Percentiles rank a stretch among this genome's conserved stretches.
phyloP scores from a whole-genome alignment of 1,140 invertebrate genomes.

The Magallana ariakensis region DNA sequence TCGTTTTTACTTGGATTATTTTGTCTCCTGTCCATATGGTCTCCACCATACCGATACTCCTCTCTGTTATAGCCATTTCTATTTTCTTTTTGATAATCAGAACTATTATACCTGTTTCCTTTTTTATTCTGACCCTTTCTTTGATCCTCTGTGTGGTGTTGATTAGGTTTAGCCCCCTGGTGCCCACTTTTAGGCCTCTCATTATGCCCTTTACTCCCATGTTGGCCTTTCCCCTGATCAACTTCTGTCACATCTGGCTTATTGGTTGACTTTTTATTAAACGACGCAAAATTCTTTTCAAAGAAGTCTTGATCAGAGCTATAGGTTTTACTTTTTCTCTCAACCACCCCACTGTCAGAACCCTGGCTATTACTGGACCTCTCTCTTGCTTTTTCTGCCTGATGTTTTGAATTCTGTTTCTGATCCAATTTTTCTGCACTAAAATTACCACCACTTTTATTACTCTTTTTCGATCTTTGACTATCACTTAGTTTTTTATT shows the following conservation, averaged over 20 bases:
- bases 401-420: background rate
- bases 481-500: background rate
- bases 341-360: background rate
- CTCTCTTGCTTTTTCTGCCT: background rate
- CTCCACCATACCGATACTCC: background rate
- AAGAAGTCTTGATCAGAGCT: slow-evolving; percentile 13
- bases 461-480: background rate
- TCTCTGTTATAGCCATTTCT: too few relatives aligned
- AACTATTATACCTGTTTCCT: background rate
- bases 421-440: background rate
- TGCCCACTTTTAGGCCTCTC: background rate
- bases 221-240: background rate
- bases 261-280: background rate
- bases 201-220: background rate
- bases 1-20: background rate
- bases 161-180: too few relatives aligned
- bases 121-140: background rate
- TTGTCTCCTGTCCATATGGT: background rate
- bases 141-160: too few relatives aligned
- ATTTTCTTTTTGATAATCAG: background rate
- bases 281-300: slow-evolving; percentile 7
- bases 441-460: background rate
- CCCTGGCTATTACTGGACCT: background rate
- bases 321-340: background rate
- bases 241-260: background rate